Evolutionary conservation across 2,888 invertebrate species (phyloP).

Genomic region (Torymus aiolomorphi): DNA sequence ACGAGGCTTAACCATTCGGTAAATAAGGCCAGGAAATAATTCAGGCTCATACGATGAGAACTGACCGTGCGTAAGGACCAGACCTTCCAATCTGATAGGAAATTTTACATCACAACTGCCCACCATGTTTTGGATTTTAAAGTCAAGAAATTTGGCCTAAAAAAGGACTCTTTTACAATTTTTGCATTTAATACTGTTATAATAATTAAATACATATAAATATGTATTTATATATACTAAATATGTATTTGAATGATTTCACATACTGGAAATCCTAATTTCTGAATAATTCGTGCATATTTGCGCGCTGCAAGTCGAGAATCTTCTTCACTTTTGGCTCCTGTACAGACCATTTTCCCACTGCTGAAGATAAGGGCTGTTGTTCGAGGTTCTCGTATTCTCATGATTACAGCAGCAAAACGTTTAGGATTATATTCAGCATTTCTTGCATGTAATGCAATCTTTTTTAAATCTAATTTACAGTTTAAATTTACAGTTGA

Average conservation of each 20-base stretch:
- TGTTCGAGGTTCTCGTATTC: slow-evolving; percentile 90
- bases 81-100: slow-evolving; percentile 87
- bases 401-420: slow-evolving; percentile 99
- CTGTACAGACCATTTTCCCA: slow-evolving; percentile 92
- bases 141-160: slow-evolving; percentile 86
- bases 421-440: slow-evolving; percentile 99
- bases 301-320: slow-evolving; percentile 87
- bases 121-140: slow-evolving; percentile 76
- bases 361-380: slow-evolving; percentile 90
- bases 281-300: slow-evolving; percentile 89
- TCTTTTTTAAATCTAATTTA: slow-evolving; percentile 96
- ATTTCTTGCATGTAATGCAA: slow-evolving; percentile 97
- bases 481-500: slow-evolving; percentile 98
- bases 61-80: slow-evolving; percentile 89
- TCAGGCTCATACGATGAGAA: slow-evolving; percentile 94
- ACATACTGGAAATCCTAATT: slow-evolving; percentile 84
- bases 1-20: slow-evolving; percentile 97
- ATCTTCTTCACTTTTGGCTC: slow-evolving; percentile 89
- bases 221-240: too few relatives aligned
- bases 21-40: slow-evolving; percentile 98
- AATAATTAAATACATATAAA: too few relatives aligned
- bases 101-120: slow-evolving; percentile 92
- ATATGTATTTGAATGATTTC: slow-evolving; percentile 25
- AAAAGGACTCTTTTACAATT: slow-evolving; percentile 43
- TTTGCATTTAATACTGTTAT: too few relatives aligned